A percentile compares a stretch with the other conserved stretches of the same genome.
phyloP scores from a whole-genome alignment of 53 echinoderm and acorn worm genomes.

The Astropecten irregularis region DNA sequence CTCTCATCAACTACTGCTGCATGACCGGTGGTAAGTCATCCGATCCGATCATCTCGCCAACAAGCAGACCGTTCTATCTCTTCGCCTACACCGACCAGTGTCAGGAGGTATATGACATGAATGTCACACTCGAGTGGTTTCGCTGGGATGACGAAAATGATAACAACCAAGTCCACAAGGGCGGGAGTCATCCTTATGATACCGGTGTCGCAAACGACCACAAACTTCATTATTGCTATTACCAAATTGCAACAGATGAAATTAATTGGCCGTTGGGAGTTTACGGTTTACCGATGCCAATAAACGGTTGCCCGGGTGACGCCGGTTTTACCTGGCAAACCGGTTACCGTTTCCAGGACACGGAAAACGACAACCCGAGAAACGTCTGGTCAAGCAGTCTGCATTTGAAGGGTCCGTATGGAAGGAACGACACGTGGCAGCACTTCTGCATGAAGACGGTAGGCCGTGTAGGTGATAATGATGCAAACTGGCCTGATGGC shows the following conservation, averaged over 20 bases:
- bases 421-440: too few species aligned
- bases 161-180: constrained; percentile 1
- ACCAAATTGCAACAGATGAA: background rate
- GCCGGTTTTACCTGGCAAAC: too few species aligned
- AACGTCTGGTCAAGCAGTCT: too few species aligned
- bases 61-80: constrained; percentile 58
- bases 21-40: constrained; percentile 38
- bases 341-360: too few species aligned
- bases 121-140: constrained; percentile 52
- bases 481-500: too few species aligned
- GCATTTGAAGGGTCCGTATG: too few species aligned
- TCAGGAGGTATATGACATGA: constrained; percentile 73
- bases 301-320: too few species aligned
- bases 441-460: too few species aligned
- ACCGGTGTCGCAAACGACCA: background rate
- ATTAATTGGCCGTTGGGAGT: too few species aligned
- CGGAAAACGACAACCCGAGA: too few species aligned
- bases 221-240: constrained; percentile 41
- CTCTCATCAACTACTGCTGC: constrained; percentile 71
- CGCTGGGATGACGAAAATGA: constrained; percentile 63
- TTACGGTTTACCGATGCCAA: too few species aligned
- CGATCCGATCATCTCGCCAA: constrained; percentile 62
- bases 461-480: too few species aligned
- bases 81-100: constrained; percentile 54
- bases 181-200: constrained; percentile 46